phyloP scores from a whole-genome alignment of 1,140 invertebrate genomes.

The Harlomillsia oculata region DNA sequence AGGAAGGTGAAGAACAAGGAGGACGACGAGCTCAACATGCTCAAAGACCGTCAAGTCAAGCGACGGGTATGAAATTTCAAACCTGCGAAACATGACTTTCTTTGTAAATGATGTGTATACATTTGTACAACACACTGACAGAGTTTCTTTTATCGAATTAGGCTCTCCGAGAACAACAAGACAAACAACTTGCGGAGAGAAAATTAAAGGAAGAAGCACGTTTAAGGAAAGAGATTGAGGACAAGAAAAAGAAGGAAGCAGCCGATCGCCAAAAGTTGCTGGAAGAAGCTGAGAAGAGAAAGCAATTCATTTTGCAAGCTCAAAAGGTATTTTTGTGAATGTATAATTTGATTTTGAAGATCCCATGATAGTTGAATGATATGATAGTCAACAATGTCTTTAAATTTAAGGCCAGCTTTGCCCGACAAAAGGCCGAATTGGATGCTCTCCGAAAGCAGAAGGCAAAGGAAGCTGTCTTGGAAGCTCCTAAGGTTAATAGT shows the following conservation, averaged over 20 bases:
- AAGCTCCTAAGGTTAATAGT: slow-evolving; percentile 1
- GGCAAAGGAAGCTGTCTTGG: background rate
- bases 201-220: slow-evolving; percentile 91
- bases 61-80: background rate
- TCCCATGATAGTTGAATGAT: background rate
- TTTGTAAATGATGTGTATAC: too few relatives aligned
- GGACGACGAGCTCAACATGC: slow-evolving; percentile 6
- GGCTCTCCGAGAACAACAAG: slow-evolving; percentile 81
- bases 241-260: slow-evolving; percentile 86
- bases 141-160: too few relatives aligned
- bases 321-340: slow-evolving; percentile 49
- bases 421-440: slow-evolving; percentile 7
- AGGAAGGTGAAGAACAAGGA: background rate
- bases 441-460: slow-evolving; percentile 1
- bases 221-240: slow-evolving; percentile 75
- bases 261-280: slow-evolving; percentile 87
- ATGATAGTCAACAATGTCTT: too few relatives aligned
- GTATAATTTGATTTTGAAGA: background rate
- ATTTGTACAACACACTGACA: too few relatives aligned
- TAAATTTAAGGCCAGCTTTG: background rate
- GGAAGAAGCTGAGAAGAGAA: slow-evolving; percentile 88
- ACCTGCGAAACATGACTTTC: too few relatives aligned
- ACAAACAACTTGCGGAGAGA: slow-evolving; percentile 82
- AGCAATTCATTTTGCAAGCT: slow-evolving; percentile 83
- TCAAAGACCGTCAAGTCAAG: slow-evolving; percentile 7